Conservation (phyloP, 2,113 vertebrate species). For the Diphyllodes magnificus region DNA sequence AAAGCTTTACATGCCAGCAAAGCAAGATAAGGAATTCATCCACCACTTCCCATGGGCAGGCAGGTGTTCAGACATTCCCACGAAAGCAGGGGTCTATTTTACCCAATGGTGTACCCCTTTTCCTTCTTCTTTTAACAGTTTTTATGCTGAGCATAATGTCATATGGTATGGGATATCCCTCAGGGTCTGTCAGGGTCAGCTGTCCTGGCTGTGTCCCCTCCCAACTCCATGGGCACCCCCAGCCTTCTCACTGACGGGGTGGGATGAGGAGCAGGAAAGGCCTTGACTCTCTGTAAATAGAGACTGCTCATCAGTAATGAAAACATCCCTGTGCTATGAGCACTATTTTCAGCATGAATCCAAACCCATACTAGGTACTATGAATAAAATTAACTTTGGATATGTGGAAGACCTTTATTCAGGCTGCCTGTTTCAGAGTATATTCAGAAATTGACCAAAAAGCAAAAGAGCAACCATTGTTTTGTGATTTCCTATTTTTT, state of each 20-base stretch:
- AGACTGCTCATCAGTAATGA: neutral
- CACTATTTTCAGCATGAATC: neutral
- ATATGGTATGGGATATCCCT: neutral
- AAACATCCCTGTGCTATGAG: neutral
- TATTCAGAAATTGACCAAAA: neutral
- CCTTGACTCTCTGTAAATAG: neutral
- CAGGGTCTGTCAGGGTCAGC: neutral
- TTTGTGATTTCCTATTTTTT: neutral
- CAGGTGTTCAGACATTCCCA: neutral
- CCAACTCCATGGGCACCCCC: neutral
- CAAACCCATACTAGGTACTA: neutral
- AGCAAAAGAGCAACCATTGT: neutral
- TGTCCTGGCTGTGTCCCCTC: neutral
- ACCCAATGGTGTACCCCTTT: accelerated
- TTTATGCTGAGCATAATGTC: neutral
- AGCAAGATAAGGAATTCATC: neutral
- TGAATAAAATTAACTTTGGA: neutral
- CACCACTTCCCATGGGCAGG: neutral
- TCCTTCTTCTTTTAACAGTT: neutral
- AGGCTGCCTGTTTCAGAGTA: neutral
- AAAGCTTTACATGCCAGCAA: neutral
- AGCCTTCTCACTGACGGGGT: accelerated
- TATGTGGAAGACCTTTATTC: neutral
- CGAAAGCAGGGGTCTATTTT: neutral
- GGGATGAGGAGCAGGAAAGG: neutral